Conservation (phyloP, 2,113 vertebrate species). For the Gallinago paraguaiae region DNA sequence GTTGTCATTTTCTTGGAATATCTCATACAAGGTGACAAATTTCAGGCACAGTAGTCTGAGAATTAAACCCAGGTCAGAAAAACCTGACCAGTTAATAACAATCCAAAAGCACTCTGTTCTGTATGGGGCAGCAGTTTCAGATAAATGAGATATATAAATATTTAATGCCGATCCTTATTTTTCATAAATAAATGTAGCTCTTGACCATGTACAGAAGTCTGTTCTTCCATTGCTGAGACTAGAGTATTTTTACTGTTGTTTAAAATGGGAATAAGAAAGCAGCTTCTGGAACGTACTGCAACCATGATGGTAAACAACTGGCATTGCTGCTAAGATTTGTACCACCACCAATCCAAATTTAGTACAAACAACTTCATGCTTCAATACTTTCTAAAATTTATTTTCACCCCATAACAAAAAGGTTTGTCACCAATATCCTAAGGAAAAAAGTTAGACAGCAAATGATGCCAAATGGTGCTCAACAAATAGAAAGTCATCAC, state of each 20-base stretch:
- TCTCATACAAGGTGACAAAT: not conserved
- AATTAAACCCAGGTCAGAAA: slow-evolving; percentile 28
- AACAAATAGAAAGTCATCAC: not conserved
- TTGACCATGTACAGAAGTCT: not conserved
- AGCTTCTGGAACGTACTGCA: not conserved
- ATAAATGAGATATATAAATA: not conserved
- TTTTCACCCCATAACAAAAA: not conserved
- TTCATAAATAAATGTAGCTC: not conserved
- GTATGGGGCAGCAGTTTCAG: not conserved
- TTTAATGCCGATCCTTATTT: not conserved
- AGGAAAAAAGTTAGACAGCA: not conserved
- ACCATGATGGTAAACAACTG: not conserved
- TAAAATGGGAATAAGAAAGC: not conserved
- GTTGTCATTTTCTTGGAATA: slow-evolving; percentile 24
- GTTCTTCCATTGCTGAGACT: not conserved
- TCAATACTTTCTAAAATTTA: not conserved
- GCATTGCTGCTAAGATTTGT: not conserved
- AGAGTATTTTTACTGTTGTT: not conserved
- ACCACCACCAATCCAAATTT: not conserved
- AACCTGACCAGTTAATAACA: not conserved
- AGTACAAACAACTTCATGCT: not conserved
- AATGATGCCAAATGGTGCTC: not conserved
- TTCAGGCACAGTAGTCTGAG: not conserved
- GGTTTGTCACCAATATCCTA: not conserved
- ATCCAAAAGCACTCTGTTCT: not conserved